A percentile compares a stretch with the other conserved stretches of the same genome.
These are phyloP conservation scores for Cryptoprocta ferox DNA, from an alignment of 2,797 vertebrate genomes.

Conservation along the genomic window DNA sequence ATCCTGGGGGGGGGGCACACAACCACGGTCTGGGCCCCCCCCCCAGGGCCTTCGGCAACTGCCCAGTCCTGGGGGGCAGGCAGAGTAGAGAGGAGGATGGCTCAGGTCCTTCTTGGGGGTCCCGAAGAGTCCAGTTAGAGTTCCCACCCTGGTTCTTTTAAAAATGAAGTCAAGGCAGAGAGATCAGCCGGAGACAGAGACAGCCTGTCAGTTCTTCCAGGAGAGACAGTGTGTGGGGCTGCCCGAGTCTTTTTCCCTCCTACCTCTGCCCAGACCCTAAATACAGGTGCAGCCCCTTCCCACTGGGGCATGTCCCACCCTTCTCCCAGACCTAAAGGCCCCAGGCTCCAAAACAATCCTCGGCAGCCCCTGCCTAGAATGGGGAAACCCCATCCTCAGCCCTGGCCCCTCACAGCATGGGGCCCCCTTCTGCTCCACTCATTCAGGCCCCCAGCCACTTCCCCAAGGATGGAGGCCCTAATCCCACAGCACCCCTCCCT, in stretches of 20 bases:
- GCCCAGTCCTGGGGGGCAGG: constrained; percentile 77
- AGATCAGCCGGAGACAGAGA: background rate
- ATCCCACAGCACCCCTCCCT: background rate
- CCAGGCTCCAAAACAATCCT: constrained; percentile 36
- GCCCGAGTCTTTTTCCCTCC: background rate
- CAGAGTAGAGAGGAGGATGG: constrained; percentile 44
- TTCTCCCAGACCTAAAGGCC: background rate
- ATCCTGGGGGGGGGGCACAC: constrained; percentile 56
- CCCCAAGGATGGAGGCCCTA: background rate
- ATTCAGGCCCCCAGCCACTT: background rate
- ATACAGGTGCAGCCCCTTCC: background rate
- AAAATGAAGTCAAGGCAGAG: constrained; percentile 57
- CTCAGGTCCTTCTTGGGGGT: constrained; percentile 67
- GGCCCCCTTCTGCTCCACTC: background rate
- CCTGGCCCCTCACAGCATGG: background rate
- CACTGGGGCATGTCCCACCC: background rate
- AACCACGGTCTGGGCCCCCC: constrained; percentile 63
- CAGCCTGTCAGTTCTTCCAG: constrained; percentile 31
- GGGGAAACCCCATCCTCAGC: background rate
- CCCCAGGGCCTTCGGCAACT: constrained; percentile 72
- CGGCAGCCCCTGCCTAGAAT: background rate
- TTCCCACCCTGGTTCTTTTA: constrained; percentile 59
- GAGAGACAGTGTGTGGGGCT: background rate
- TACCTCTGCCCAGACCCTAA: background rate
- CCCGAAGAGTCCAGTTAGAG: constrained; percentile 56